Base-by-base conservation (phyloP, 2,797 vertebrate genomes). In the Typhlichthys eigenmanni region DNA sequence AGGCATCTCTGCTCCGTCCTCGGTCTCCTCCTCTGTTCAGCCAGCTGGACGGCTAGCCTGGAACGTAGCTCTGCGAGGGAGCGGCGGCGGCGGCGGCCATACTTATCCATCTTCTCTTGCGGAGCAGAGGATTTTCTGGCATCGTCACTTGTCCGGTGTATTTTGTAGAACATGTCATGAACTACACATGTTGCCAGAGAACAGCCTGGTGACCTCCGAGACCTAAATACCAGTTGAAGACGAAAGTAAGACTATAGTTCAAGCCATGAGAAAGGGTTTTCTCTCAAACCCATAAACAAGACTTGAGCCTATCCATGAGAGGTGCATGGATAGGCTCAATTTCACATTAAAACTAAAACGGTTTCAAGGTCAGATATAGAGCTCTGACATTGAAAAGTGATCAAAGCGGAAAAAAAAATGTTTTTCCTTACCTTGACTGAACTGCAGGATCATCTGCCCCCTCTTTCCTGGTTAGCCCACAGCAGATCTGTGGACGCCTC, bases 151-250 rank as follows among this genome's bases (percentile, higher is more conserved):
- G 90, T 59, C 60, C 88, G 83, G 79, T 85, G 83, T 74, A 98
- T 76, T 52, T 79, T 76, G 58, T 95, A 79, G n/a, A 90, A 76
- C 83, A 97, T 80, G 47, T 95, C 92, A 5, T 95, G 93, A 72
- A 93, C 85, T 0, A 89, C 78, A 84, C 95, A 98, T 0, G 95
- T 96, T 59, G 92, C 83, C 5, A 98, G 90, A 24, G 79, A 73
- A 74, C 96, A 98, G 55, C 94, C 92, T 0, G 81, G 55, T 58
- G 95, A 91, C 80, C 95, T 93, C 84, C 88, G 92, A 64, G 87
- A 83, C 76, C 94, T 90, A 82, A 52, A 58, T 9, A 54, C 9
- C 4, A 52, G 24, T 29, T 29, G 24, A 29, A 61, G 14, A 9
- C 4, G 45, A n/a, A 58, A 17, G 4, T 29, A 29, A 24, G 5